Percentiles rank a stretch among this genome's conserved stretches.
phyloP scores from a whole-genome alignment of 2,888 invertebrate genomes.

The Dicyrtomina minuta region DNA sequence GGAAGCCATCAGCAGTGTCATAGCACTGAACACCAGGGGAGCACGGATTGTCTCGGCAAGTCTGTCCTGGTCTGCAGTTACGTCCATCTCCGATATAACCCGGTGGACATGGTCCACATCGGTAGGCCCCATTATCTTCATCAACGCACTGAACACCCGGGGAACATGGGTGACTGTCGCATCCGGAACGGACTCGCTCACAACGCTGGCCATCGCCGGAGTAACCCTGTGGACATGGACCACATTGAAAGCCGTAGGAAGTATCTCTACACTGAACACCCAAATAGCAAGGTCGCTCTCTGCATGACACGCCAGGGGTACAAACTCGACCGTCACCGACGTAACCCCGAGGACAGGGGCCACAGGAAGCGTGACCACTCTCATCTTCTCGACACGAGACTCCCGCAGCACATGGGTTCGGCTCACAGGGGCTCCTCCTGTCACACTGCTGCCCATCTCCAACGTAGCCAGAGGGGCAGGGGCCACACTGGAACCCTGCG shows the following conservation, averaged over 20 bases:
- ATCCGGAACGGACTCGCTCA: not conserved
- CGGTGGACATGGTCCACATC: constrained; percentile 23
- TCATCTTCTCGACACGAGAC: constrained; percentile 69
- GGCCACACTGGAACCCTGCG: constrained; percentile 21
- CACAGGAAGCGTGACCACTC: constrained; percentile 23
- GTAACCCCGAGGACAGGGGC: constrained; percentile 53
- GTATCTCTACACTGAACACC: constrained; percentile 32
- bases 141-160: not conserved
- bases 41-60: constrained; percentile 17
- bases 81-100: constrained; percentile 14
- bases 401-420: constrained; percentile 73
- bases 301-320: constrained; percentile 34
- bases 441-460: constrained; percentile 10
- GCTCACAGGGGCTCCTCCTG: constrained; percentile 64
- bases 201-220: constrained; percentile 18
- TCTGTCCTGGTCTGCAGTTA: not conserved
- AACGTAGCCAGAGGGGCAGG: constrained; percentile 25
- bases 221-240: constrained; percentile 14
- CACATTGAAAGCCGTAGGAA: constrained; percentile 55
- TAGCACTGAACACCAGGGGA: constrained; percentile 15
- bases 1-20: constrained; percentile 18
- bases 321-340: constrained; percentile 57
- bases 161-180: constrained; percentile 21
- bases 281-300: constrained; percentile 53
- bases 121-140: constrained; percentile 1